Evolutionary conservation across 1,140 invertebrate species (phyloP).

Genomic region (Papilio glaucus): DNA sequence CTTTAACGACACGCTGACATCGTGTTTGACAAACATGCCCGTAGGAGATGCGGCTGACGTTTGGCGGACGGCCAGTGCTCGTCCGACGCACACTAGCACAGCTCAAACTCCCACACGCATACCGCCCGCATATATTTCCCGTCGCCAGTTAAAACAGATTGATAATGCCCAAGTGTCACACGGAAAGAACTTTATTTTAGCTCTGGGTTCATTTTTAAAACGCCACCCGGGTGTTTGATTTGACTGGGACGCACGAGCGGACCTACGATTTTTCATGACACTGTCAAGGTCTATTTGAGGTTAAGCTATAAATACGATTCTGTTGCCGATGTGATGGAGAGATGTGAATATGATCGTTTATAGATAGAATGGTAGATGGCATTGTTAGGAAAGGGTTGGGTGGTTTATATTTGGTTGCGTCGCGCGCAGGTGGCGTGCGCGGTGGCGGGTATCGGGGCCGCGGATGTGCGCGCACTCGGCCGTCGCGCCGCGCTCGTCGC

Average conservation of each 20-base stretch:
- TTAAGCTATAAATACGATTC: slow-evolving; percentile 74
- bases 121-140: slow-evolving; percentile 58
- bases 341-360: slow-evolving; percentile 46
- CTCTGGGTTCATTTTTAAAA: slow-evolving; percentile 57
- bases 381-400: slow-evolving; percentile 49
- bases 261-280: slow-evolving; percentile 77
- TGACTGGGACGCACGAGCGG: slow-evolving; percentile 66
- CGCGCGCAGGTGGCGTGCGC: slow-evolving; percentile 59
- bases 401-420: slow-evolving; percentile 44
- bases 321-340: slow-evolving; percentile 58
- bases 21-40: slow-evolving; percentile 45
- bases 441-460: slow-evolving; percentile 61
- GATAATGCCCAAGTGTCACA: slow-evolving; percentile 78
- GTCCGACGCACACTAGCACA: slow-evolving; percentile 42
- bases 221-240: slow-evolving; percentile 61
- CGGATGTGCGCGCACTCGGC: slow-evolving; percentile 71
- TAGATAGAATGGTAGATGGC: slow-evolving; percentile 51
- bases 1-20: slow-evolving; percentile 43
- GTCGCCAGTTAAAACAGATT: slow-evolving; percentile 76
- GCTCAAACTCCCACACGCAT: slow-evolving; percentile 46
- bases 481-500: slow-evolving; percentile 67
- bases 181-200: slow-evolving; percentile 73
- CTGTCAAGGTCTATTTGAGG: slow-evolving; percentile 82
- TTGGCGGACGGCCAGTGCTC: slow-evolving; percentile 53
- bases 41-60: slow-evolving; percentile 39